phyloP scores from a whole-genome alignment of 2,113 vertebrate species.

The Glaucidium brasilianum region DNA sequence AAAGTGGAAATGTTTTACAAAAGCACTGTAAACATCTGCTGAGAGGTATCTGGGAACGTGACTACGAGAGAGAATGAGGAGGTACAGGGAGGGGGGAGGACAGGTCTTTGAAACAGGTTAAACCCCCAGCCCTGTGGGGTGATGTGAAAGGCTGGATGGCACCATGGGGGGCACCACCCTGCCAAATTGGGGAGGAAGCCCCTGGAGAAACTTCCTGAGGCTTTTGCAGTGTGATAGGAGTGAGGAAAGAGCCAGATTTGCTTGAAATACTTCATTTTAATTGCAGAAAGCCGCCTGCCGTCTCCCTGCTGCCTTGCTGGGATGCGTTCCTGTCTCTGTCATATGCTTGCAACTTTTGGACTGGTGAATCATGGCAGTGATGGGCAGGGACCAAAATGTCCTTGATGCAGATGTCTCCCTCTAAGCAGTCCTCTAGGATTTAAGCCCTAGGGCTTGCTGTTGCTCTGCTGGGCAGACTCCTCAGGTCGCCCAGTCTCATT shows the following conservation, averaged over 20 bases:
- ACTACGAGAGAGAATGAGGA: neutral
- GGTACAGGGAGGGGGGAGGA: neutral
- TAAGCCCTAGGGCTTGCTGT: neutral
- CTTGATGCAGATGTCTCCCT: neutral
- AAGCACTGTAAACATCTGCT: slow-evolving; percentile 25
- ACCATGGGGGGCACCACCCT: neutral
- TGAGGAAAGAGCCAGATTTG: neutral
- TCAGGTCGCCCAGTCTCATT: accelerated
- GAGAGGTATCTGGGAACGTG: neutral
- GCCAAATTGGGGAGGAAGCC: neutral
- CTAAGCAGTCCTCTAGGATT: neutral
- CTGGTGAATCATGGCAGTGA: neutral
- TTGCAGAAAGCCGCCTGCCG: neutral
- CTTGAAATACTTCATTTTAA: slow-evolving; percentile 24
- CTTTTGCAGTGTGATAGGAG: neutral
- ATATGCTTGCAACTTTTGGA: neutral
- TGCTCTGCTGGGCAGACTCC: neutral
- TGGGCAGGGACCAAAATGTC: neutral
- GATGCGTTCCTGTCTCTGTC: neutral
- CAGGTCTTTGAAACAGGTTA: neutral
- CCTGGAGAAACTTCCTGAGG: neutral
- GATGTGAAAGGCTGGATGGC: neutral
- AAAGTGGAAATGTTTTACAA: neutral
- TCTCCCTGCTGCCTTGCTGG: neutral
- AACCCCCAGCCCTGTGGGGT: neutral